Evolutionary conservation across 2,888 invertebrate species (phyloP), one percentile per base, ranked within the genome.

Genomic region (Penaeus monodon): DNA sequence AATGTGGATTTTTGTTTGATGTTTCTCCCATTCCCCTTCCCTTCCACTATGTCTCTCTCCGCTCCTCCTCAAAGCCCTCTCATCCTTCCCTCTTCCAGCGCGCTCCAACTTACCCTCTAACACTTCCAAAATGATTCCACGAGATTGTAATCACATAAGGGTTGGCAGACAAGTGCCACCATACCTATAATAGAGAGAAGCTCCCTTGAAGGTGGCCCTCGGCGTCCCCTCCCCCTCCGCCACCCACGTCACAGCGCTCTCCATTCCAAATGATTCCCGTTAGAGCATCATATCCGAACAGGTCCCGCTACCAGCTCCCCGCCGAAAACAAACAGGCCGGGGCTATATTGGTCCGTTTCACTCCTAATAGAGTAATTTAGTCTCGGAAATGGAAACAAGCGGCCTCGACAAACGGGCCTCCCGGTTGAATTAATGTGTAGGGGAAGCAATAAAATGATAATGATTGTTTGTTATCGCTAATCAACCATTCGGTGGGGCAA

Each of bases 361-460:
- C 87, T 87, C 87, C 80, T 83, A 87, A 87, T 87, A 87, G 82
- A 87, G 87, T 87, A 83, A 87, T 87, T 87, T 87, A 83, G 83
- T 83, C 78, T 87, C 87, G 87, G 87, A 87, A 87, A 87, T 83
- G 84, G 87, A 83, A 87, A 83, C 87, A 87, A 87, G 85, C 82
- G 82, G 87, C 74, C 79, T 84, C 78, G 77, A 87, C 82, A 83
- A 87, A 82, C 83, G 83, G 57, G 73, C 87, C 83, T 83, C 87
- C 80, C 87, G 87, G 87, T 87, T 84, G 87, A 83, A 87, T 87
- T 87, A 87, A 87, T 83, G 83, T 83, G 83, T 83, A 87, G 87
- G 83, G 87, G 83, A 87, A 84, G 87, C 87, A 87, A 87, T 87
- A 87, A 87, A 87, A 87, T 87, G 87, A 87, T 87, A 87, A 87